Conservation (phyloP, 2,797 vertebrate species). For the Ficedula albicollis region DNA sequence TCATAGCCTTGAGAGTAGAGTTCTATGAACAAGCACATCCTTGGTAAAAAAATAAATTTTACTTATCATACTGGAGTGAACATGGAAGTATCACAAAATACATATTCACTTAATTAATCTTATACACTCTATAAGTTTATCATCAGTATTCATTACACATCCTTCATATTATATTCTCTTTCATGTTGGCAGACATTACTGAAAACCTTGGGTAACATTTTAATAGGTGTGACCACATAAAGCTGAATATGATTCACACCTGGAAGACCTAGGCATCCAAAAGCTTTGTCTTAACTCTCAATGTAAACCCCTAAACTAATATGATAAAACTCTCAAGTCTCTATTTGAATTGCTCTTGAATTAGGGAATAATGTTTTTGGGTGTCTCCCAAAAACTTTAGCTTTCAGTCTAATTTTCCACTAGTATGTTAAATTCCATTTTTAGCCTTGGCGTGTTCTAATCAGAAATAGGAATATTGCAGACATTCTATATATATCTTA, state of each 20-base stretch:
- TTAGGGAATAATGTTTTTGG: not conserved
- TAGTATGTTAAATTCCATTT: not conserved
- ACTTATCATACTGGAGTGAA: not conserved
- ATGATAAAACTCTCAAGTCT: not conserved
- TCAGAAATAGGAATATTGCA: not conserved
- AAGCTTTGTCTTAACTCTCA: not conserved
- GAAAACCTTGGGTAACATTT: not conserved
- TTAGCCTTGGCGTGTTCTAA: not conserved
- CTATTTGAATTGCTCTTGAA: not conserved
- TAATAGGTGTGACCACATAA: slow-evolving; percentile 19
- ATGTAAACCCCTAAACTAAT: not conserved
- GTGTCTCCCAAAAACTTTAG: not conserved
- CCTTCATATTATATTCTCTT: not conserved
- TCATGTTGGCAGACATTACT: not conserved
- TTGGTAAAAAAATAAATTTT: not conserved
- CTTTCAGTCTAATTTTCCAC: not conserved
- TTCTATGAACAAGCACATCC: not conserved
- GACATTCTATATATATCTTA: not conserved
- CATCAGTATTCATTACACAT: not conserved
- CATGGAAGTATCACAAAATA: not conserved
- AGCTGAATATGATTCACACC: not conserved
- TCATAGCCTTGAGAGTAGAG: not conserved
- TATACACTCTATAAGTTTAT: not conserved
- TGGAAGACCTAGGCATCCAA: not conserved
- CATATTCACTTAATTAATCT: not conserved